A percentile compares a stretch with the other conserved stretches of the same genome.
Conservation (phyloP, 2,888 invertebrate species). For the Polydrusus pterygomalis region DNA sequence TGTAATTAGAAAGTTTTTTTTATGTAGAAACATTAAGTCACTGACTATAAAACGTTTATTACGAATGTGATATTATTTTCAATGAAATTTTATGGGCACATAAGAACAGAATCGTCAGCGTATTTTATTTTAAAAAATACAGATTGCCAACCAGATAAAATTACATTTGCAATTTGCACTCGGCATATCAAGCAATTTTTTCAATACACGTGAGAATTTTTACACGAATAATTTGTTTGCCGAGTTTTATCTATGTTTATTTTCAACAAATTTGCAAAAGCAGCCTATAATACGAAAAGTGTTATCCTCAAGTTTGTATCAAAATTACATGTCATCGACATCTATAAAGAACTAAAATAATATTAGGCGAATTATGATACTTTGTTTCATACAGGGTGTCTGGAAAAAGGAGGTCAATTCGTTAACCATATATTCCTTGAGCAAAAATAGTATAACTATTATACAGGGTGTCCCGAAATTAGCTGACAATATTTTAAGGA, state of each 20-base stretch:
- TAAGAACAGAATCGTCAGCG: slow-evolving; percentile 5
- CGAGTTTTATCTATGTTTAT: slow-evolving; percentile 20
- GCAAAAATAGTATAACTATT: too few species aligned
- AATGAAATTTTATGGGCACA: neutral
- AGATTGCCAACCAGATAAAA: slow-evolving; percentile 13
- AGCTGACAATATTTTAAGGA: too few species aligned
- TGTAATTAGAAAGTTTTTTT: too few species aligned
- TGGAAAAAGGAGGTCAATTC: too few species aligned
- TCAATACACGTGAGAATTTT: slow-evolving; percentile 33
- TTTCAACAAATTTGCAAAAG: slow-evolving; percentile 13
- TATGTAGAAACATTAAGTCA: too few species aligned
- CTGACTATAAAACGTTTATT: neutral
- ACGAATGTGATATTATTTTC: neutral
- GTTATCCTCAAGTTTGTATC: neutral
- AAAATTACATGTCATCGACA: too few species aligned
- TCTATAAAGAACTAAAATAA: too few species aligned
- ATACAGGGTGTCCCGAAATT: too few species aligned
- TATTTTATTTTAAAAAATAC: neutral
- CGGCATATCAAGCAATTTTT: slow-evolving; percentile 32
- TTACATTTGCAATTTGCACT: neutral
- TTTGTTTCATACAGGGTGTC: too few species aligned
- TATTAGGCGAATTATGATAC: too few species aligned
- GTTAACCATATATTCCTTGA: too few species aligned
- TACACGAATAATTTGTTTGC: slow-evolving; percentile 22
- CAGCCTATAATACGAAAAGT: slow-evolving; percentile 7